Base-by-base conservation (phyloP, 30 jellyfish, hydroid and myxozoan genomes). In the Aurelia sp. region DNA sequence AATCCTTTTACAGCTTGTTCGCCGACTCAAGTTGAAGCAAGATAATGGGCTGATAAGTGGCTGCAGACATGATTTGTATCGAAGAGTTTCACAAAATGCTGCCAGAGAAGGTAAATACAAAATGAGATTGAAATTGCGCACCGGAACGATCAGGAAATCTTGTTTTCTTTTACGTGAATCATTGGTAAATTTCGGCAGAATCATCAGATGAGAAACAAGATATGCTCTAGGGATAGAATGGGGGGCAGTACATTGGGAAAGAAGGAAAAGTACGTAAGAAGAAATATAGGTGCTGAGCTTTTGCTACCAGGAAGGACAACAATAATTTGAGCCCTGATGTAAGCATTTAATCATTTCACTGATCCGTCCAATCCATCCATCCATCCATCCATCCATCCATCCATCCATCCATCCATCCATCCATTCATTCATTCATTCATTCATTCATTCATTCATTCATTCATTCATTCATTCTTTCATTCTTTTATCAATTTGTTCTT, bases 1-100 rank as follows among this genome's bases (percentile, higher is more conserved):
- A n/a, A 22, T 76, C 55, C 31, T 40, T 18, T 81, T 67, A 7
- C 31, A 81, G 91, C 62, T 81, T 5, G 22, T 64, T 50, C 18
- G 16, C 15, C 70, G 86, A 44, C 16, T 82, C 38, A 57, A 75
- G 71, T 63, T 69, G 13, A 72, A 60, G 72, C 92, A 82, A 40
- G 62, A 44, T 35, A 63, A 27, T 35, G 92, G 92, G 6, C 20
- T 82, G 35, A 82, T 82, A 24, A 82, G 92, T 60, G 92, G 92
- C 72, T 82, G 92, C 63, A 35, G 92, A 3, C 92, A 82, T 58
- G 80, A 82, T 55, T 62, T 19, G 22, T 53, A 47, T 50, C 74
- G 92, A n/a, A 69, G 92, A 59, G 33, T 82, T 78, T 82, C 92
- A 9, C 20, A n/a, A 27, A 55, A 59, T 15, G 92, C 92, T 12